Conservation (phyloP, 2,113 vertebrate species). For the Jaculus jaculus region DNA sequence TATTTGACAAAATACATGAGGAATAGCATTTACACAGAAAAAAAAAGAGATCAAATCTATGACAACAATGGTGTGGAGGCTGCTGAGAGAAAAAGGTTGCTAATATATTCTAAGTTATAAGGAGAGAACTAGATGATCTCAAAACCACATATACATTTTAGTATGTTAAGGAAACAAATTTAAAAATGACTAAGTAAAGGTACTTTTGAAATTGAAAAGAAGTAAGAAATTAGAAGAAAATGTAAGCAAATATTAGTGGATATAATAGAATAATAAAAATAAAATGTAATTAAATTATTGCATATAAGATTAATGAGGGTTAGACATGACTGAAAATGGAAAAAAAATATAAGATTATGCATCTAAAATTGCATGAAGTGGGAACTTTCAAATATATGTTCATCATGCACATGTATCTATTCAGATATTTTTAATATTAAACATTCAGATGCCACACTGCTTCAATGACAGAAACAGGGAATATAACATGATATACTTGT, state of each 20-base stretch:
- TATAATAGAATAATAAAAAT: neutral
- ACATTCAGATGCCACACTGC: neutral
- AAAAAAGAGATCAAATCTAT: neutral
- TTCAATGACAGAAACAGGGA: neutral
- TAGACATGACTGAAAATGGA: neutral
- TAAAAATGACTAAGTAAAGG: neutral
- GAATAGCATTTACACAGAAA: neutral
- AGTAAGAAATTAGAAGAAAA: neutral
- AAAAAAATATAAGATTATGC: neutral
- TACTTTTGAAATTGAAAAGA: neutral
- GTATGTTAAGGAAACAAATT: neutral
- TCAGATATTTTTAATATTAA: neutral
- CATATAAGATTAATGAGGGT: neutral
- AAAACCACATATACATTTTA: neutral
- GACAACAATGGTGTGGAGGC: neutral
- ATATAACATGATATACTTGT: neutral
- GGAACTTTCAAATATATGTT: neutral
- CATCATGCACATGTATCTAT: neutral
- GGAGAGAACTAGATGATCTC: no score
- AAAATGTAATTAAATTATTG: neutral
- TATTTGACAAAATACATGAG: neutral
- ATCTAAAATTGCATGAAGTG: neutral
- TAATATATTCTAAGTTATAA: no score
- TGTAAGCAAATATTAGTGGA: neutral
- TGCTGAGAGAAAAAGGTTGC: neutral